Conservation (phyloP, 2,888 invertebrate species). For the Dusona sp. region DNA sequence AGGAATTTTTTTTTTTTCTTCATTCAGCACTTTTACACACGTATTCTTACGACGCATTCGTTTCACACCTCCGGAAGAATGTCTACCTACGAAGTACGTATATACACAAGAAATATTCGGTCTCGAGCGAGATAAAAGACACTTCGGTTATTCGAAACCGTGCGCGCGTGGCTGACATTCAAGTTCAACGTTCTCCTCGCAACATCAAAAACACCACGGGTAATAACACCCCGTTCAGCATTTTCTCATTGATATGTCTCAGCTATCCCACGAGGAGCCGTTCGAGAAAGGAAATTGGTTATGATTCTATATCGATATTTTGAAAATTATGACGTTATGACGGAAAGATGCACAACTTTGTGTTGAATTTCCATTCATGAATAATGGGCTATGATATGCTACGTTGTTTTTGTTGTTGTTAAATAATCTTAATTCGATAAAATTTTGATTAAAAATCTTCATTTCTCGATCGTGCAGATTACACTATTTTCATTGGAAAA, state of each 20-base stretch:
- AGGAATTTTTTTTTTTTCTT: not conserved
- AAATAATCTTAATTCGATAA: not conserved
- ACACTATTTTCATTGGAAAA: not conserved
- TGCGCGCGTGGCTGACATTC: constrained; percentile 76
- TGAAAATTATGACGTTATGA: too few species aligned
- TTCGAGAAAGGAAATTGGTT: not conserved
- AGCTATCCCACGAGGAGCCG: not conserved
- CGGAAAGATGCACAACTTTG: too few species aligned
- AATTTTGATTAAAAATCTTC: not conserved
- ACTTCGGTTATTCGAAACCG: constrained; percentile 73
- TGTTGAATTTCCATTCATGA: too few species aligned
- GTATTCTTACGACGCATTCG: constrained; percentile 12
- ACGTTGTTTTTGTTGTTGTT: not conserved
- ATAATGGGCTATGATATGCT: too few species aligned
- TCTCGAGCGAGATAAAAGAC: constrained; percentile 19
- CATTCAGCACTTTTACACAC: constrained; percentile 4
- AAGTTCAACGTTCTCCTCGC: constrained; percentile 64
- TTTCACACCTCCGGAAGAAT: constrained; percentile 31
- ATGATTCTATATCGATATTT: not conserved
- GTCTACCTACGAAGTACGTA: not conserved
- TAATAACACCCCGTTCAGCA: not conserved
- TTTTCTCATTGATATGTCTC: not conserved
- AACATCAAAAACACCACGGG: constrained; percentile 6
- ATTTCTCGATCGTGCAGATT: not conserved
- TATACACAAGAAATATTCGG: constrained; percentile 11